Percentiles rank a stretch among this genome's conserved stretches.
phyloP scores from a whole-genome alignment of 2,888 invertebrate genomes.

The Pristionchus maxplancki region DNA sequence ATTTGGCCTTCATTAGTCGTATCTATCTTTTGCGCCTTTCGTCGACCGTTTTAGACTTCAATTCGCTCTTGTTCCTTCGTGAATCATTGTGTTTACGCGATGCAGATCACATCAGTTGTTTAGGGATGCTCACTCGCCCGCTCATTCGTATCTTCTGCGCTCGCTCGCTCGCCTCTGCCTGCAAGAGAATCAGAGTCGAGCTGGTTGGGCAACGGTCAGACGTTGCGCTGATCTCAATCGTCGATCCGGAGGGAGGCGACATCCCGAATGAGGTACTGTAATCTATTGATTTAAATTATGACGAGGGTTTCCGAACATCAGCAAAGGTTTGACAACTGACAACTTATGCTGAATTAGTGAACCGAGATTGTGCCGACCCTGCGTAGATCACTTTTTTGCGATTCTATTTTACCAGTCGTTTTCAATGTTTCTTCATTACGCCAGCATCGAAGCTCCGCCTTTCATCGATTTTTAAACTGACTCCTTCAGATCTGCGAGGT shows the following conservation, averaged over 20 bases:
- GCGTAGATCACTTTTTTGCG: no score
- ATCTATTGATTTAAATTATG: no score
- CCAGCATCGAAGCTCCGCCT: no score
- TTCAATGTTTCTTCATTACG: no score
- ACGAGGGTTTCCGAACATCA: no score
- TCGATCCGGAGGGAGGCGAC: neutral
- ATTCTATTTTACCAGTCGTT: no score
- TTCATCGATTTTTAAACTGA: no score
- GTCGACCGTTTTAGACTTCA: no score
- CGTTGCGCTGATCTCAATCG: neutral
- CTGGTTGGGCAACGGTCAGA: neutral
- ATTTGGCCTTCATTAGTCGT: no score
- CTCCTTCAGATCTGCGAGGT: conserved; percentile 82
- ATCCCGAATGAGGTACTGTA: neutral
- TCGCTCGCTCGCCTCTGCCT: neutral
- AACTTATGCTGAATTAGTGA: neutral
- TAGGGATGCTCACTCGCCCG: neutral
- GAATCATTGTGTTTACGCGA: neutral
- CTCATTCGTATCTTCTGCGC: neutral
- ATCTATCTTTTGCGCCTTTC: no score
- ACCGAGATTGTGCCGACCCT: neutral
- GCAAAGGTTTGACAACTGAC: no score
- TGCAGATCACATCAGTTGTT: neutral
- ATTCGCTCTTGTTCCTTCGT: no score
- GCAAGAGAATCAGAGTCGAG: neutral